Percentiles rank a stretch among this genome's conserved stretches.
phyloP scores from a whole-genome alignment of 2,888 invertebrate genomes.

The Cheiracanthium punctorium region DNA sequence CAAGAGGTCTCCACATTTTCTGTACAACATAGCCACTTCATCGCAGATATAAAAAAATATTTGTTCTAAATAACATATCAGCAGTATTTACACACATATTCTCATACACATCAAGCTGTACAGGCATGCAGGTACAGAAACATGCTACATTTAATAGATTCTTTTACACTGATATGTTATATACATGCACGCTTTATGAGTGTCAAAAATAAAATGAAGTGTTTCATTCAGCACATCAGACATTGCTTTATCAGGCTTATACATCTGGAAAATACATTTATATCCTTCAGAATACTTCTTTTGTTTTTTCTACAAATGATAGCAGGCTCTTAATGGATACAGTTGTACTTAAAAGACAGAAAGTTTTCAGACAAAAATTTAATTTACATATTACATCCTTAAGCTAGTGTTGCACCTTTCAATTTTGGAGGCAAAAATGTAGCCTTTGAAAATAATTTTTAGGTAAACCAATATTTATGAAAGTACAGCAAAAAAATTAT shows the following conservation, averaged over 20 bases:
- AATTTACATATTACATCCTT: not conserved
- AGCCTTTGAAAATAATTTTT: too few species aligned
- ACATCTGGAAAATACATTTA: conserved; percentile 9
- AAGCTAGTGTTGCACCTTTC: not conserved
- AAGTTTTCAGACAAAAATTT: conserved; percentile 32
- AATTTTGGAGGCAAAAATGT: too few species aligned
- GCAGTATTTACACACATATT: conserved; percentile 60
- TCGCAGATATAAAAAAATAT: conserved; percentile 65
- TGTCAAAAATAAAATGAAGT: conserved; percentile 49
- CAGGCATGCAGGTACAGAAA: conserved; percentile 43
- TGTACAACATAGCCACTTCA: conserved; percentile 58
- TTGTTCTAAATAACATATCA: conserved; percentile 60
- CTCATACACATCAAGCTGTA: conserved; percentile 50
- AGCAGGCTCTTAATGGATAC: not conserved
- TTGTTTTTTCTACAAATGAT: not conserved
- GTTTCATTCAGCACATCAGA: conserved; percentile 26
- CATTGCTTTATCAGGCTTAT: conserved; percentile 4
- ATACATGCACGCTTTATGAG: conserved; percentile 49
- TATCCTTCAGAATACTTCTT: conserved; percentile 1
- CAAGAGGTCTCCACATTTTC: conserved; percentile 45
- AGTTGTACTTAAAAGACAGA: conserved; percentile 43
- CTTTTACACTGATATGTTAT: conserved; percentile 64
- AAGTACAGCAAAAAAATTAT: too few species aligned
- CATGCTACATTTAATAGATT: conserved; percentile 43
- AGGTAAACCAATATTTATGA: too few species aligned